Evolutionary conservation across 2,113 vertebrate species (phyloP), one percentile per base, ranked within the genome.

Genomic region (Echinops telfairi): DNA sequence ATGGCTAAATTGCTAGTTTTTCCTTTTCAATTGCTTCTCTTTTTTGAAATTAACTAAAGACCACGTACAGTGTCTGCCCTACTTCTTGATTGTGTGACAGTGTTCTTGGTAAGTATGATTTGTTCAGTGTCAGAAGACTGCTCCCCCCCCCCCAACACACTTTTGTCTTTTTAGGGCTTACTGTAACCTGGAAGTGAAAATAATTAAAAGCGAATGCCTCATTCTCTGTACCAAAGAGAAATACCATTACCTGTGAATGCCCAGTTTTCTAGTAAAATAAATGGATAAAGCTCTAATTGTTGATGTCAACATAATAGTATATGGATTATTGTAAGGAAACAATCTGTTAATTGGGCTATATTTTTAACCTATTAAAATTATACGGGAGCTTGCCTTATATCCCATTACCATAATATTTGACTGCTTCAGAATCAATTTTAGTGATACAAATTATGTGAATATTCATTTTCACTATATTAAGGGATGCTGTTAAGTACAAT

Each of bases 381-480:
- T 38, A 10, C 66, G 62, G 36, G 11, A 10, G 47, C 5, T 12
- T 78, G 53, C 40, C 76, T 84, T 29, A 91, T 33, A 86, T 90
- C 70, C 36, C 11, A 68, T 85, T 3, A 64, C 84, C n/a, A 9
- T 82, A 75, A 93, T 81, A 29, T 53, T 27, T 92, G 12, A 27
- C n/a, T 88, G 43, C 15, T 85, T 89, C 80, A 73, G 40, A 93
- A 93, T 94, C 77, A 96, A 25, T 84, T 8, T 81, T 40, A 40
- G 2, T 76, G 73, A 33, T 90, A 20, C 11, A 94, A 94, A 89
- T 93, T 91, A n/a, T 80, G 33, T 47, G 73, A 90, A 77, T 95
- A 88, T 57, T 96, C 17, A 87, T 77, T 86, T 93, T 97, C 62
- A 91, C 80, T 88, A 76, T 20, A 14, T 38, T 70, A 78, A 88